Percentiles rank a stretch among this genome's conserved stretches.
phyloP scores from a whole-genome alignment of 2,113 vertebrate species.

The Helogale parvula region DNA sequence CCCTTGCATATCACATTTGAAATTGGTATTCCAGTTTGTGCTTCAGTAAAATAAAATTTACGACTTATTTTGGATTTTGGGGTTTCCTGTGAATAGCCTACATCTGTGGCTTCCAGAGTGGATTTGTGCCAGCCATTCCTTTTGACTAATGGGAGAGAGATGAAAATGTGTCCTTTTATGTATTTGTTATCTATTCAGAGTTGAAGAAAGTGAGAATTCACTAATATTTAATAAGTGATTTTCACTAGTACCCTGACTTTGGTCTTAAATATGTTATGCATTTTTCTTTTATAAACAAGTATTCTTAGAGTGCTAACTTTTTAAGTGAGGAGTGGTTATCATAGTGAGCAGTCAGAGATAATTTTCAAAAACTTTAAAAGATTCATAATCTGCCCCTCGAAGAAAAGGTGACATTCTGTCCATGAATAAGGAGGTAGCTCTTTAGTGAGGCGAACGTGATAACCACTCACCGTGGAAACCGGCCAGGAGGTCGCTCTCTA shows the following conservation, averaged over 20 bases:
- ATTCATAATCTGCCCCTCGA: not conserved
- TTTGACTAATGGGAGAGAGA: not conserved
- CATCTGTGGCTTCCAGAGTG: not conserved
- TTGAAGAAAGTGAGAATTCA: conserved; percentile 1
- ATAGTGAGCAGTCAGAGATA: not conserved
- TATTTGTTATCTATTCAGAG: conserved; percentile 5
- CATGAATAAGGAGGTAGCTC: not conserved
- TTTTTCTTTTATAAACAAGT: conserved; percentile 7
- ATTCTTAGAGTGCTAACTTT: not conserved
- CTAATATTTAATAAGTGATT: conserved; percentile 39
- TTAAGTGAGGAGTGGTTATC: not conserved
- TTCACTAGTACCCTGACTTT: conserved; percentile 9
- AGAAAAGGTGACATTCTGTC: conserved; percentile 21
- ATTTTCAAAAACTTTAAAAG: conserved; percentile 37
- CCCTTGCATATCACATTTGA: not conserved
- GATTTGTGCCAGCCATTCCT: not conserved
- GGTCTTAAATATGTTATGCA: not conserved
- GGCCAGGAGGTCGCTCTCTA: not conserved
- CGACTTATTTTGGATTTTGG: not conserved
- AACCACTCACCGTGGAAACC: too few species aligned
- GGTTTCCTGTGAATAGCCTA: not conserved
- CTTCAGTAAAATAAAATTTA: not conserved
- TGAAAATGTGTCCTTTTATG: not conserved
- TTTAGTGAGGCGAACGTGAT: not conserved
- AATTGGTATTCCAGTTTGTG: not conserved